phyloP scores from a whole-genome alignment of 30 jellyfish, hydroid and myxozoan genomes.

The Hydractinia symbiolongicarpus region DNA sequence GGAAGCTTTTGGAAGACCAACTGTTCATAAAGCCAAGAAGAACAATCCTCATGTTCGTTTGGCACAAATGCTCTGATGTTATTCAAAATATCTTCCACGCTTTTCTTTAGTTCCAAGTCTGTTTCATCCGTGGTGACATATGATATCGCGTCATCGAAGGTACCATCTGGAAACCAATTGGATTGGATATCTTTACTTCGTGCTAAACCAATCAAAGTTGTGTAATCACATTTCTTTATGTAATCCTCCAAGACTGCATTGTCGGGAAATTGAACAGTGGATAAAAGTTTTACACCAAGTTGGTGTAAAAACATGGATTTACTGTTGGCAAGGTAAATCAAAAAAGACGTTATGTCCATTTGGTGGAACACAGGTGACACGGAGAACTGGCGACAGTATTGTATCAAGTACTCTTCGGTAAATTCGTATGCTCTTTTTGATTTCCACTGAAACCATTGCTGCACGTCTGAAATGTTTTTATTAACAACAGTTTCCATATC shows the following conservation, averaged over 20 bases:
- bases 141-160: too few species aligned
- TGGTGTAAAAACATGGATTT: conserved; percentile 1
- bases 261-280: conserved; percentile 16
- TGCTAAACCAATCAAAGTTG: conserved; percentile 28
- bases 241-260: conserved; percentile 17
- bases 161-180: conserved; percentile 7
- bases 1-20: conserved; percentile 11
- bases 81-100: not conserved
- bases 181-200: not conserved
- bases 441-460: conserved; percentile 28
- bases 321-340: conserved; percentile 28
- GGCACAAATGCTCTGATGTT: conserved; percentile 8
- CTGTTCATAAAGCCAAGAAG: conserved; percentile 18
- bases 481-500: not conserved
- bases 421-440: conserved; percentile 6
- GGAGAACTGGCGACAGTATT: conserved; percentile 23
- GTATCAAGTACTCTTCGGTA: conserved; percentile 16
- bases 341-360: conserved; percentile 16
- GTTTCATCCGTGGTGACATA: not conserved
- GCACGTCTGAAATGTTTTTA: conserved; percentile 1
- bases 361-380: conserved; percentile 21
- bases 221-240: conserved; percentile 15
- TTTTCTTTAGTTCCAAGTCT: not conserved
- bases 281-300: conserved; percentile 15
- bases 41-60: not conserved